Evolutionary conservation across 1,140 invertebrate genomes (phyloP), one percentile per base, ranked within the genome.

Genomic region (Heliconius eleuchia): DNA sequence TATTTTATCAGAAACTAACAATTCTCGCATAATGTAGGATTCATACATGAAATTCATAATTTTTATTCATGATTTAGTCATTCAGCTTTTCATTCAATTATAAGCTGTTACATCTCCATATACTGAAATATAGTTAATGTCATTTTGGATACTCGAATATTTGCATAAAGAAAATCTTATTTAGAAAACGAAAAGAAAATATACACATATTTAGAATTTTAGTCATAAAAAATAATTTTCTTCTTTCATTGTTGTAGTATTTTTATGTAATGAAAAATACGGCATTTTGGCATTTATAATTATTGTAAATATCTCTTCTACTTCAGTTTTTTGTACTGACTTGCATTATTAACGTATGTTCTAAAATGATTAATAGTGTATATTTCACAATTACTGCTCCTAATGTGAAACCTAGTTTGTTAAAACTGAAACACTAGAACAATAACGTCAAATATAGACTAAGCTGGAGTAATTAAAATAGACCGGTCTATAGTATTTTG

Each of bases 21-120:
- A 42, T 9, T 72, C 39, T 72, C 34, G 71, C 37, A 72, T 72
- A 39, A 39, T 71, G 13, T 71, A 71, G 70, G 13, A 23, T 66
- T 66, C 13, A 66, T 18, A 27, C 23, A 23, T 60, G 9, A 60
- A 60, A 27, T 60, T 27, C 57, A 23, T 27, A 60, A 60, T 23
- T 60, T 57, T n/a, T 23, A 23, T 57, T 57, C n/a, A 57, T 23
- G 23, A 57, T 57, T 57, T 8, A 57, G 9, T 57, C 6, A 55
- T 18, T 55, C 16, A 23, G 2, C 0, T 11, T 57, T n/a, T 23
- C 9, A 23, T 46, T 46, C 1, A 46, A 16, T 46, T 46, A 46
- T 16, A 16, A 46, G 42, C 42, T 46, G 42, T 46, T 46, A 13
- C 42, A 13, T 13, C 3, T 46, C 42, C 13, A 13, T 46, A 2